Base-by-base conservation (phyloP, 2,113 vertebrate genomes). In the Pogonocichla stellata region DNA sequence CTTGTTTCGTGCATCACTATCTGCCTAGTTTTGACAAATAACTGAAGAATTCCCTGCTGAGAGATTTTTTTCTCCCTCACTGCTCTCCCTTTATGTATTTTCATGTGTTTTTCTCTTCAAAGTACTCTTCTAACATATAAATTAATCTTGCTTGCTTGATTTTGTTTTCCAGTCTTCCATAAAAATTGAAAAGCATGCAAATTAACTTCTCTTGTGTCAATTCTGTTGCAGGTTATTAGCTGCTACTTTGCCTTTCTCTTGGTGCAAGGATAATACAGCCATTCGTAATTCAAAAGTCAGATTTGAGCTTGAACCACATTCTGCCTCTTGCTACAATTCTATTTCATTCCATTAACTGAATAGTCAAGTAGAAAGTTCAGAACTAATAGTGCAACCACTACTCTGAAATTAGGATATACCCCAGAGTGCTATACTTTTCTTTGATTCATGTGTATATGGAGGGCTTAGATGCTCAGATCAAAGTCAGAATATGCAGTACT, bases 171-270 rank as follows among this genome's bases (percentile, higher is more conserved):
- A 78, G 8, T 88, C 64, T 93, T 58, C 90, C 43, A 78, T 86
- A 86, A 90, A 92, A 90, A 90, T 80, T 67, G 51, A 77, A 90
- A 83, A 83, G 26, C 64, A 80, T 92, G 67, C 78, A 92, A 95
- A 88, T 86, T 86, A 90, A 58, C 54, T 82, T 77, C 19, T 77
- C 53, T 62, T 93, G 29, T 86, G 42, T 91, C 0, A 2, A 88
- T 86, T 88, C 64, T 62, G 24, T 60, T 67, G 79, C 64, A 96
- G 75, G 83, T 93, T 93, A 80, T 95, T 86, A 73, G 67, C 79
- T 62, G 51, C 23, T 80, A 29, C 40, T 86, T 95, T 92, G 64
- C 25, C n/a, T 95, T 94, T 88, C 67, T 77, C 26, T 78, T 90
- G 5, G 2, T 93, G 47, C 64, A 90, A 88, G 83, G 51, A 67